Evolutionary conservation across 2,888 invertebrate genomes (phyloP), one percentile per base, ranked within the genome.

Genomic region (Nesidiocoris tenuis): DNA sequence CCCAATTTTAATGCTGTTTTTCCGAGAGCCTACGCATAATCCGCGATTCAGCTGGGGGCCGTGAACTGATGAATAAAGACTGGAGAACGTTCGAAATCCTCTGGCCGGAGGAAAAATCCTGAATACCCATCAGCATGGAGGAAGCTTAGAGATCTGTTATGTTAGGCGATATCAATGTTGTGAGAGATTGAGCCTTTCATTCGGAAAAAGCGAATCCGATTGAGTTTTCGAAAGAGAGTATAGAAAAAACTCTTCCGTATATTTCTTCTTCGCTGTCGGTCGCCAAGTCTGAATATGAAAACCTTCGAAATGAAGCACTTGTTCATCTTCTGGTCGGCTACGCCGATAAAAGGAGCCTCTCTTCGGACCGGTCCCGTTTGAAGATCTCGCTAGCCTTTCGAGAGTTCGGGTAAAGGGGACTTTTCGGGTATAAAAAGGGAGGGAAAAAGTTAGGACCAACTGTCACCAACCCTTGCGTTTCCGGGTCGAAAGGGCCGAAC

Each of bases 271-370:
- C 39, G 39, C n/a, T n/a, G 5, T 39, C 39, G 3, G 39, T 12
- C 39, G 59, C 3, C 59, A 5, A 59, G 3, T 18, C 59, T 59
- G 59, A 59, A 59, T 59, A 59, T 59, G 59, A 18, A 59, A 18
- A 59, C 19, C 59, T 18, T 70, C 59, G 61, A 59, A 70, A 70
- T 70, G 70, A 70, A 70, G 70, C 70, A 17, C 70, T 70, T 70
- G 70, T 70, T 59, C 70, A 70, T 70, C 70, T 70, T 70, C 61
- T 59, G 59, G 70, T 70, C 19, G 70, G 25, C 23, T 70, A 55
- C 55, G 18, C 67, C 67, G 67, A 67, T 67, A 56, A 66, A 67
- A n/a, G 54, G 56, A 18, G 39, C 39, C 39, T 39, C 39, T 39
- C 39, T 39, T 0, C 9, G 54, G 66, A 54, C 17, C 9, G 23